phyloP scores from a whole-genome alignment of 2,113 vertebrate genomes.

The Pterocles orientalis region DNA sequence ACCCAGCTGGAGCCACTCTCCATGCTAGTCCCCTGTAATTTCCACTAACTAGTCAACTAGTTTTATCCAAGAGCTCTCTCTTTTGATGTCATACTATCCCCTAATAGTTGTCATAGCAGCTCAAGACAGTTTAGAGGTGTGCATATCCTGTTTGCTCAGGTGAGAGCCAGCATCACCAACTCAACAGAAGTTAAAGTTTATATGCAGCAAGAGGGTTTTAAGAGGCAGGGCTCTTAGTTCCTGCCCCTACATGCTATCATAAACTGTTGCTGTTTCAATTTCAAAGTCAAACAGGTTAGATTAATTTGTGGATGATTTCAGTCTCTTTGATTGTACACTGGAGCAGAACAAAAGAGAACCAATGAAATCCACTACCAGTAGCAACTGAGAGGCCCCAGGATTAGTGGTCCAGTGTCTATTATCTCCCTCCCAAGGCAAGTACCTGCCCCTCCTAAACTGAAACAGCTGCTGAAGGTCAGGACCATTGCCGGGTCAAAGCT shows the following conservation, averaged over 20 bases:
- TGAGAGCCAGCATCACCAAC: neutral
- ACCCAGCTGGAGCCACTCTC: neutral
- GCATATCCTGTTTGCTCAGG: neutral
- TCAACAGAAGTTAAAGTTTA: neutral
- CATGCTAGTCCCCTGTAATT: neutral
- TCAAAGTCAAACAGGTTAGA: neutral
- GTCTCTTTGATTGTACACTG: neutral
- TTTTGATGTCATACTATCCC: neutral
- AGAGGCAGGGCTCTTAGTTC: neutral
- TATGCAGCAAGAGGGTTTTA: neutral
- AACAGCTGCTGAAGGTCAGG: neutral
- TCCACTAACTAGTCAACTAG: neutral
- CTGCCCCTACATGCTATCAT: neutral
- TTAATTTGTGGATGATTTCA: neutral
- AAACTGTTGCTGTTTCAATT: neutral
- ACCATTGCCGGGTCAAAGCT: neutral
- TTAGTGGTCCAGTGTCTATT: neutral
- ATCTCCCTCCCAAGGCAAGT: neutral
- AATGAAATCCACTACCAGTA: neutral
- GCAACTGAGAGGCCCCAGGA: neutral
- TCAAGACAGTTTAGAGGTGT: neutral
- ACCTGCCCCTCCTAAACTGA: neutral
- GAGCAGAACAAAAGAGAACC: neutral
- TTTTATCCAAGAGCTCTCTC: neutral
- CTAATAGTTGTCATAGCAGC: neutral